Conservation (phyloP, 2,888 invertebrate species). For the Mystacides longicornis region DNA sequence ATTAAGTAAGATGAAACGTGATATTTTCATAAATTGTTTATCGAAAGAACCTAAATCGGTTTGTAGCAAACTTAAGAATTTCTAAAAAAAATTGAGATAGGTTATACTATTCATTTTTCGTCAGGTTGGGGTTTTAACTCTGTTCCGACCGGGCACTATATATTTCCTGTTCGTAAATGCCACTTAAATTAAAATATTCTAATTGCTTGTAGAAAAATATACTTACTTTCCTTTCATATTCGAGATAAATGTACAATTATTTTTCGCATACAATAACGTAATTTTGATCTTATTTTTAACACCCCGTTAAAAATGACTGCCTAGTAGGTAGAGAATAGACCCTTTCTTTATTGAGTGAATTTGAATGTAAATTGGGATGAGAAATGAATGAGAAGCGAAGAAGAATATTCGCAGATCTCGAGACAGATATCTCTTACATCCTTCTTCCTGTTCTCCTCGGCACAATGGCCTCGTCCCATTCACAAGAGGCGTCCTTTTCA, state of each 20-base stretch:
- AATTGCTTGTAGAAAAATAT: background rate
- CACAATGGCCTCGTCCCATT: background rate
- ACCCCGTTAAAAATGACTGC: background rate
- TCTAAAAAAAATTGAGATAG: too few species aligned
- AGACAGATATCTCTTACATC: conserved; percentile 23
- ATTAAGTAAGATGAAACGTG: too few species aligned
- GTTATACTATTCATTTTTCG: too few species aligned
- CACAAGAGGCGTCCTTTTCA: background rate
- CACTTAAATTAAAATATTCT: background rate
- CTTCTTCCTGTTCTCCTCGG: conserved; percentile 17
- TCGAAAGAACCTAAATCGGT: too few species aligned
- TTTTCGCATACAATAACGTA: too few species aligned
- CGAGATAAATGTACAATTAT: background rate
- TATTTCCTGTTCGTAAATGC: too few species aligned
- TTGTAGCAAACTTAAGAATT: too few species aligned
- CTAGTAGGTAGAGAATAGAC: background rate
- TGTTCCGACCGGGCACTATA: too few species aligned
- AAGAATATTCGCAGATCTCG: conserved; percentile 26
- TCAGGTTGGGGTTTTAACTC: too few species aligned
- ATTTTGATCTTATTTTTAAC: too few species aligned
- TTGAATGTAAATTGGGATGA: conserved; percentile 1
- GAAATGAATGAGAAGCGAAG: background rate
- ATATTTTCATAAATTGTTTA: too few species aligned
- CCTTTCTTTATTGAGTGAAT: background rate
- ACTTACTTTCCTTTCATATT: background rate